Base-by-base conservation (phyloP, 1,140 invertebrate species). In the Pectinophora gossypiella region DNA sequence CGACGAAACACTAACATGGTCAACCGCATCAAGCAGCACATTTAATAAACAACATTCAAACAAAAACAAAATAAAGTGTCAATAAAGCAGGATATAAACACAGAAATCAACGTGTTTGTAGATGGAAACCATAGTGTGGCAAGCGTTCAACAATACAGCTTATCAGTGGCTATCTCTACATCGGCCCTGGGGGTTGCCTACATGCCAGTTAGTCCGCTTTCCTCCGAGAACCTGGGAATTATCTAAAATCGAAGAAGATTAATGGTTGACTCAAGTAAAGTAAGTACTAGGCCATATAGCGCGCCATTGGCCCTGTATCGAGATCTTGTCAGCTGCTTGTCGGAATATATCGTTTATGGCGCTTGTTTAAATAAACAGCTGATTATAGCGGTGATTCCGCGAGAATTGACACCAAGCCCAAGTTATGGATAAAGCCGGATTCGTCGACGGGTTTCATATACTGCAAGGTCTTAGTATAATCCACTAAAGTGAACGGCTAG, bases 171-270 rank as follows among this genome's bases (percentile, higher is more conserved):
- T 40, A 46, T 56, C 53, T 22, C 32, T 3, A 7, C 7, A 40
- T 40, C 43, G 19, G 53, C 32, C 54, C 48, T 18, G 20, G 32
- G 47, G 53, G 54, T 51, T 49, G 51, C 50, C 27, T 45, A 50
- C 45, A 52, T 55, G 45, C 51, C 51, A 51, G 56, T 54, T 56
- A 56, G 36, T 40, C 36, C 53, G 48, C 59, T 61, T 61, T 56
- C 59, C 50, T 38, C 20, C 32, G 43, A 35, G 44, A 23, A 49
- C 46, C 42, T 46, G 21, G 40, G 35, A 48, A 53, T 54, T 56
- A 61, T 61, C 53, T 40, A 46, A 52, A 55, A 61, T 61, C 53
- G 54, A 61, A 56, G 59, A 61, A 56, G 50, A 61, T 56, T 61
- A 50, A 56, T 61, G 50, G 49, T 27, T 19, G 49, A 56, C 36